phyloP scores from a whole-genome alignment of 2,888 invertebrate species.

The Stenodema calcarata region DNA sequence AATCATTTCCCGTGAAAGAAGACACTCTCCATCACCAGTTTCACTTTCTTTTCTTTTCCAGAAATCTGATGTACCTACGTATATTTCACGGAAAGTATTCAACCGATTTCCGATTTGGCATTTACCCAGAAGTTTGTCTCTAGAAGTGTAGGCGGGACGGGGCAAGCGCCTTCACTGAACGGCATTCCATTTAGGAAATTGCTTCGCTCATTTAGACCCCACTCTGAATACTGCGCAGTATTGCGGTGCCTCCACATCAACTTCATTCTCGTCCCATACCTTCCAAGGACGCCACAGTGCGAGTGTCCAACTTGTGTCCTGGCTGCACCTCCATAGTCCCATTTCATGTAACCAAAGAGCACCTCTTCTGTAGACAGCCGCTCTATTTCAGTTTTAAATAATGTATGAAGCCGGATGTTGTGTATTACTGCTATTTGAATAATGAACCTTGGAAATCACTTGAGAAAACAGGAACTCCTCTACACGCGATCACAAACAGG shows the following conservation, averaged over 20 bases:
- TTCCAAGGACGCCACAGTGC: not conserved
- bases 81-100: slow-evolving; percentile 37
- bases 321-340: not conserved
- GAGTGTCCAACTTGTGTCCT: not conserved
- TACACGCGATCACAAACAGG: too few species aligned
- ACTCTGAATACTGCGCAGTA: not conserved
- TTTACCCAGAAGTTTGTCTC: slow-evolving; percentile 19
- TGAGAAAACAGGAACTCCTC: too few species aligned
- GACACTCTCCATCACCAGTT: too few species aligned
- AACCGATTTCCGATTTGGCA: slow-evolving; percentile 44
- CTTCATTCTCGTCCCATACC: not conserved
- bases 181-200: slow-evolving; percentile 42
- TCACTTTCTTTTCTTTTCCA: not conserved
- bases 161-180: not conserved
- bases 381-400: too few species aligned
- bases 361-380: too few species aligned
- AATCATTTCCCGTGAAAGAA: too few species aligned
- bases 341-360: too few species aligned
- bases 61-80: slow-evolving; percentile 8
- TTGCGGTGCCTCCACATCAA: too few species aligned
- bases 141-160: not conserved
- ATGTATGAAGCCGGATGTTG: too few species aligned
- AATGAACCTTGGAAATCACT: too few species aligned
- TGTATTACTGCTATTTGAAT: too few species aligned
- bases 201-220: slow-evolving; percentile 37